Evolutionary conservation across 2,888 invertebrate species (phyloP).

Genomic region (Malacosoma neustria): DNA sequence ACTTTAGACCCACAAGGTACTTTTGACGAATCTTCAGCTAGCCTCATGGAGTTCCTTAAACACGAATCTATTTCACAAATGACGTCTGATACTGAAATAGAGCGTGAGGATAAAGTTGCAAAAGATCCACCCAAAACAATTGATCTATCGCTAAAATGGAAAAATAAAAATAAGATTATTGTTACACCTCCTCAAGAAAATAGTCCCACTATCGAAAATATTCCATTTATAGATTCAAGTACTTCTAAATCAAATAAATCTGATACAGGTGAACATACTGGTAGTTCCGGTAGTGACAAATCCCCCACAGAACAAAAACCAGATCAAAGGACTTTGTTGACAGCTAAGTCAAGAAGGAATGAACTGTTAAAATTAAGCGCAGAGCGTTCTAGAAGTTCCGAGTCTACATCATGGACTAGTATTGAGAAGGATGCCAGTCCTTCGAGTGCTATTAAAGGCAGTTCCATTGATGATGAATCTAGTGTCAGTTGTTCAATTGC

Average conservation of each 20-base stretch:
- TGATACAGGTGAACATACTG: slow-evolving; percentile 57
- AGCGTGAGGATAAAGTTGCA: slow-evolving; percentile 39
- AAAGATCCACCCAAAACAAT: slow-evolving; percentile 36
- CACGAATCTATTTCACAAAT: slow-evolving; percentile 57
- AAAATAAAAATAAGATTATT: slow-evolving; percentile 74
- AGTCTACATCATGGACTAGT: slow-evolving; percentile 86
- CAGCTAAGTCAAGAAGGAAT: slow-evolving; percentile 66
- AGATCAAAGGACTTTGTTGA: slow-evolving; percentile 47
- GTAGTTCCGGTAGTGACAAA: slow-evolving; percentile 60
- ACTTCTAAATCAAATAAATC: slow-evolving; percentile 55
- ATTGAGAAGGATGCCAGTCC: slow-evolving; percentile 83
- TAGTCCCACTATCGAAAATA: slow-evolving; percentile 74
- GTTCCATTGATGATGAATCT: slow-evolving; percentile 81
- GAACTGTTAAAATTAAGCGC: slow-evolving; percentile 79
- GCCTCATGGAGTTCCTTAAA: slow-evolving; percentile 62
- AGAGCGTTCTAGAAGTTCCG: slow-evolving; percentile 85
- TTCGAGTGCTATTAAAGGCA: slow-evolving; percentile 77
- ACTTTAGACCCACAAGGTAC: slow-evolving; percentile 73
- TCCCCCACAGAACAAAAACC: slow-evolving; percentile 55
- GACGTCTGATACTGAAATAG: slow-evolving; percentile 54
- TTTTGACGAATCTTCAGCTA: slow-evolving; percentile 75
- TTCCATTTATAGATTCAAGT: slow-evolving; percentile 62
- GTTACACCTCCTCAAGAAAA: slow-evolving; percentile 77
- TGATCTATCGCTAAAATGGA: slow-evolving; percentile 59
- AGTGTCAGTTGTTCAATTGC: slow-evolving; percentile 87